Evolutionary conservation across 1,140 invertebrate genomes (phyloP).

Genomic region (Tetramorium simillimum): DNA sequence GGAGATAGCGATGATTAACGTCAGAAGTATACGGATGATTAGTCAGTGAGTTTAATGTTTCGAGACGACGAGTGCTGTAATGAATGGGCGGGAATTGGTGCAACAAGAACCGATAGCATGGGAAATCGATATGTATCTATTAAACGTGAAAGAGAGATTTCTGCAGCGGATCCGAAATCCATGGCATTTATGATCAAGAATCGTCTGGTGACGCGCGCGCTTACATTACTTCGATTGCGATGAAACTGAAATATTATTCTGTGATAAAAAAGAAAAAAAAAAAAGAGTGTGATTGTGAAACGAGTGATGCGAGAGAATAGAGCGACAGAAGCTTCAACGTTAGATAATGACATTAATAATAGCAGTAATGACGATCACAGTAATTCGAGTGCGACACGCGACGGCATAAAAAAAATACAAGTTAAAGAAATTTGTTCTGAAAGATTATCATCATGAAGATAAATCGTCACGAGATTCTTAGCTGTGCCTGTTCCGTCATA

Average conservation of each 20-base stretch:
- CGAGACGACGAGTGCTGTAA: not conserved
- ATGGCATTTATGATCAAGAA: not conserved
- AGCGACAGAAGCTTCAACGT: not conserved
- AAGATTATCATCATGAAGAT: not conserved
- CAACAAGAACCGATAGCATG: not conserved
- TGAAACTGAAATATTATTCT: not conserved
- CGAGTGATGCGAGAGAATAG: not conserved
- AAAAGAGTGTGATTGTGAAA: not conserved
- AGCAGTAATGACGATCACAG: not conserved
- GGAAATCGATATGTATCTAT: not conserved
- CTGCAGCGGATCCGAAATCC: not conserved
- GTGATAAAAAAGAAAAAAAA: not conserved
- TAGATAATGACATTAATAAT: not conserved
- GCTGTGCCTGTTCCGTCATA: not conserved
- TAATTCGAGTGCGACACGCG: slow-evolving; percentile 14
- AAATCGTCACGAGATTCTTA: slow-evolving; percentile 9
- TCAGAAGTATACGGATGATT: slow-evolving; percentile 8
- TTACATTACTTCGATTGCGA: not conserved
- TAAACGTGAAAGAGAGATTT: not conserved
- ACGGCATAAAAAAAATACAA: not conserved
- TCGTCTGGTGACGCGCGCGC: not conserved
- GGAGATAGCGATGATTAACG: slow-evolving; percentile 3
- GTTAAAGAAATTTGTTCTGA: not conserved
- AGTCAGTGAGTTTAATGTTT: not conserved
- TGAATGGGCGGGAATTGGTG: not conserved